Conservation (phyloP, 2,797 vertebrate species). For the Mus minutoides region DNA sequence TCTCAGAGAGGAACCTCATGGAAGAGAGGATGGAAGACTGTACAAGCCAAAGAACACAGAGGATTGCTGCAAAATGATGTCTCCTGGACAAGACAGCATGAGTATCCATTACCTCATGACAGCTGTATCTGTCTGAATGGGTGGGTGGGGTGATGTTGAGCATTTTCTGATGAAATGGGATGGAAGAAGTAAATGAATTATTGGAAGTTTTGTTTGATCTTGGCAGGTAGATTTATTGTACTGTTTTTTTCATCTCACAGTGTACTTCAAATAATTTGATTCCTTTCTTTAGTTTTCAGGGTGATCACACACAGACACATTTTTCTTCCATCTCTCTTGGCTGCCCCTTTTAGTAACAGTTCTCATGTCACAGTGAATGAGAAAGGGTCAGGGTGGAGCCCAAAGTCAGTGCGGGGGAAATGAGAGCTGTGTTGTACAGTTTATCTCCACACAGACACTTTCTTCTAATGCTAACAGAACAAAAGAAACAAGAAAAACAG, state of each 20-base stretch:
- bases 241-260: not conserved
- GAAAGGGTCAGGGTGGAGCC: not conserved
- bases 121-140: not conserved
- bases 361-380: not conserved
- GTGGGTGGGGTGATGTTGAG: not conserved
- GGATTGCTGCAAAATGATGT: not conserved
- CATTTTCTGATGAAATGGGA: not conserved
- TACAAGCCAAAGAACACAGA: not conserved
- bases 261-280: not conserved
- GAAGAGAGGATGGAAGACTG: too few relatives aligned
- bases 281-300: constrained; percentile 45
- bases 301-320: constrained; percentile 17
- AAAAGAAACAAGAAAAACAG: not conserved
- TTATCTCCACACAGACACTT: not conserved
- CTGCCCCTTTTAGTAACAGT: not conserved
- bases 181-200: not conserved
- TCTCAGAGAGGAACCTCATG: not conserved
- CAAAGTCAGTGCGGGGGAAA: not conserved
- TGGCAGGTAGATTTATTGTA: not conserved
- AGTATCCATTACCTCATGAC: not conserved
- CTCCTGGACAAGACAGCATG: not conserved
- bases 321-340: not conserved
- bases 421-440: not conserved
- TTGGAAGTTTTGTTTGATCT: constrained; percentile 5
- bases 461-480: not conserved